Conservation (phyloP, 1,140 invertebrate species). For the Asobara japonica region DNA sequence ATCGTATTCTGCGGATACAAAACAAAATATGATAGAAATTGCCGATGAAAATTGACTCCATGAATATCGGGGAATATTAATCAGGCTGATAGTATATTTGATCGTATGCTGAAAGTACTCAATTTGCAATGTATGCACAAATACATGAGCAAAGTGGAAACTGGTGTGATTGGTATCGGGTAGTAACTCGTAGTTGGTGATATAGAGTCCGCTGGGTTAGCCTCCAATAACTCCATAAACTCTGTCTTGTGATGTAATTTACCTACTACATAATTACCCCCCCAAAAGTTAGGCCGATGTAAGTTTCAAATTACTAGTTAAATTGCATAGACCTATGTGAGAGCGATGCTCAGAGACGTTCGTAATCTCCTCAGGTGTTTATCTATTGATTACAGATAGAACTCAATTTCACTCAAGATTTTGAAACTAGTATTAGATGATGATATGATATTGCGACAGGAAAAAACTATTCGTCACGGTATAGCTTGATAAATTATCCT, state of each 20-base stretch:
- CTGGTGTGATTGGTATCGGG: background rate
- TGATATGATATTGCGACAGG: too few relatives aligned
- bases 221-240: constrained; percentile 52
- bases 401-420: background rate
- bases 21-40: background rate
- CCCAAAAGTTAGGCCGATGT: constrained; percentile 62
- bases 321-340: constrained; percentile 62
- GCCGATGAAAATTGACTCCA: background rate
- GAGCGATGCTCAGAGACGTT: constrained; percentile 47
- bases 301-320: constrained; percentile 66
- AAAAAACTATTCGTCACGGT: too few relatives aligned
- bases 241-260: constrained; percentile 62
- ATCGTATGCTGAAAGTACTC: background rate
- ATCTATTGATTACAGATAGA: constrained; percentile 51
- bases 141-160: background rate
- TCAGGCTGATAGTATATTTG: background rate
- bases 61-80: constrained; percentile 1
- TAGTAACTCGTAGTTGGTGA: background rate
- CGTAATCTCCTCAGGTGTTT: constrained; percentile 64
- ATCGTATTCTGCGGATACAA: background rate
- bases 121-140: background rate
- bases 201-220: constrained; percentile 16
- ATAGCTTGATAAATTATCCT: too few relatives aligned
- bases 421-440: background rate
- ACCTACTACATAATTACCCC: constrained; percentile 65